phyloP scores from a whole-genome alignment of 1,140 invertebrate species.

The Grapholita molesta region DNA sequence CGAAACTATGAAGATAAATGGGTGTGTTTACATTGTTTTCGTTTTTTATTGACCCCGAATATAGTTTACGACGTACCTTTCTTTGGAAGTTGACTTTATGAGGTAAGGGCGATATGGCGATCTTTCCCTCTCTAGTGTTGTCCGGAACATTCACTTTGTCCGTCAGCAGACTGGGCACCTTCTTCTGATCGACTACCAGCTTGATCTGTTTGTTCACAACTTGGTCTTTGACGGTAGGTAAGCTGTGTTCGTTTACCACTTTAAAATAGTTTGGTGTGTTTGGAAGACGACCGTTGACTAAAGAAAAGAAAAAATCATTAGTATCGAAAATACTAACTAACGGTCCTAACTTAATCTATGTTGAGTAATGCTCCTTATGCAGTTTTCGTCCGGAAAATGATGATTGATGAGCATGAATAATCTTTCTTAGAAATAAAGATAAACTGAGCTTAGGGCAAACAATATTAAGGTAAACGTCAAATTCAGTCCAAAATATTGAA shows the following conservation, averaged over 20 bases:
- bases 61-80: conserved; percentile 35
- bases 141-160: conserved; percentile 18
- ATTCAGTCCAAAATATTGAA: no score
- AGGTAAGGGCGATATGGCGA: conserved; percentile 47
- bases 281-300: conserved; percentile 36
- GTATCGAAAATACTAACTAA: no score
- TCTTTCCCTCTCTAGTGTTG: conserved; percentile 49
- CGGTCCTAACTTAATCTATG: no score
- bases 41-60: no score
- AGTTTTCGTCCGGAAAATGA: no score
- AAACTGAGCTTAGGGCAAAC: no score
- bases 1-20: no score
- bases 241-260: conserved; percentile 59
- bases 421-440: no score
- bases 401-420: no score
- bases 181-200: conserved; percentile 45
- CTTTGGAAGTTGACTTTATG: conserved; percentile 33
- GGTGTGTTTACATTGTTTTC: no score
- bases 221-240: conserved; percentile 32
- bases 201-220: conserved; percentile 33
- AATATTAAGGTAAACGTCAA: no score
- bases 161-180: conserved; percentile 38
- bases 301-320: conserved; percentile 20
- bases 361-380: no score
- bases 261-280: conserved; percentile 50